Evolutionary conservation across 2,888 invertebrate genomes (phyloP), one percentile per base, ranked within the genome.

Genomic region (Amiota communis): DNA sequence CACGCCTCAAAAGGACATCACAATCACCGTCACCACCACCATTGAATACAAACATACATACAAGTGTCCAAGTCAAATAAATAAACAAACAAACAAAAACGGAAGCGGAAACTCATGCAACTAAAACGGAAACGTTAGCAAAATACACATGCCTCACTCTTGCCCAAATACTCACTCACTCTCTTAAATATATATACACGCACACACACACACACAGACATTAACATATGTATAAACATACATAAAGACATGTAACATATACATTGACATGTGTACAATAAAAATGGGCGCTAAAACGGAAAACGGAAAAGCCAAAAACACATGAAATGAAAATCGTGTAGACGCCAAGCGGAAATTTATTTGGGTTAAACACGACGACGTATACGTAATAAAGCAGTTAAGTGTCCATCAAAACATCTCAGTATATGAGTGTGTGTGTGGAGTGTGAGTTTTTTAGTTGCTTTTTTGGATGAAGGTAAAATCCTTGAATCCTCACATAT

Each of bases 91-190:
- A 6, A 36, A 36, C 4, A 36, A 36, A 36, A 36, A 77, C 83
- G 82, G 84, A 84, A 83, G 78, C 81, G 84, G 84, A 83, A 77
- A 82, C 80, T 84, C 83, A 81, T 83, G 83, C 82, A 80, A 74
- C 78, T 76, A 77, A 75, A 76, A 71, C 81, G 83, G 82, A 84
- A 84, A 83, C 84, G 84, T 82, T 78, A 78, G 71, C 75, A 72
- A 75, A 75, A 36, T 36, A 36, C 36, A 36, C 36, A 36, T 36
- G 4, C 36, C 36, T 36, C 6, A 6, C 36, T 6, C 36, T 36
- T n/a, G n/a, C 36, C 6, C 6, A 36, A 2, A 36, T 36, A 36
- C 36, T 36, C 36, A 0, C 8, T 36, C 36, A n/a, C n/a, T n/a
- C n/a, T n/a, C n/a, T n/a, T n/a, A n/a, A n/a, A n/a, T n/a, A n/a